phyloP scores from a whole-genome alignment of 2,888 invertebrate species.

The Drosophila hamatofila region DNA sequence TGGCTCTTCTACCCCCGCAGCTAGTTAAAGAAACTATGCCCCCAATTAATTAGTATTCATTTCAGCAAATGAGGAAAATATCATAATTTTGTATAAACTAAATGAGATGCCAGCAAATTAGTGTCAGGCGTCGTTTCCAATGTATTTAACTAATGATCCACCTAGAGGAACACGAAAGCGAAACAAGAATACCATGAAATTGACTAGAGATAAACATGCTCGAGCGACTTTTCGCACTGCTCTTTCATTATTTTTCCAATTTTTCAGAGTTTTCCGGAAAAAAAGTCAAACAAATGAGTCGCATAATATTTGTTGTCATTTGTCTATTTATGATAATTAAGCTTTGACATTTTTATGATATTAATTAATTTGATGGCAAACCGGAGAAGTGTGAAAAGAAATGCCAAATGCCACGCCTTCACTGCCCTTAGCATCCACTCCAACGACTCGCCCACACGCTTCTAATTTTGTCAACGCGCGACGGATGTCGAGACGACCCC shows the following conservation, averaged over 20 bases:
- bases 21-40: slow-evolving; percentile 18
- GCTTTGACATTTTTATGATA: slow-evolving; percentile 79
- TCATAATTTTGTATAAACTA: slow-evolving; percentile 66
- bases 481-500: slow-evolving; percentile 70
- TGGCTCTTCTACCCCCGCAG: background rate
- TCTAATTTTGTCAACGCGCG: slow-evolving; percentile 73
- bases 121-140: slow-evolving; percentile 55
- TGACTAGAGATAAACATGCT: slow-evolving; percentile 15
- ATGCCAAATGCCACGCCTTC: slow-evolving; percentile 29
- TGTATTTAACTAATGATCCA: slow-evolving; percentile 65
- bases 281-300: slow-evolving; percentile 57
- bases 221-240: slow-evolving; percentile 38
- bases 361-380: slow-evolving; percentile 77
- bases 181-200: slow-evolving; percentile 34
- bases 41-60: slow-evolving; percentile 45
- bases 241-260: slow-evolving; percentile 12
- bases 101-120: slow-evolving; percentile 68
- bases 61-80: slow-evolving; percentile 23
- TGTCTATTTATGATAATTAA: slow-evolving; percentile 78
- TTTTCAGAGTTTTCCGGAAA: background rate
- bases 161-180: slow-evolving; percentile 19
- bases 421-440: background rate
- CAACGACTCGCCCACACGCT: slow-evolving; percentile 58
- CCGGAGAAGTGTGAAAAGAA: slow-evolving; percentile 49
- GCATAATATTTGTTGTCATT: slow-evolving; percentile 78